Evolutionary conservation across 2,888 invertebrate species (phyloP).

Genomic region (Schizotus pectinicornis): DNA sequence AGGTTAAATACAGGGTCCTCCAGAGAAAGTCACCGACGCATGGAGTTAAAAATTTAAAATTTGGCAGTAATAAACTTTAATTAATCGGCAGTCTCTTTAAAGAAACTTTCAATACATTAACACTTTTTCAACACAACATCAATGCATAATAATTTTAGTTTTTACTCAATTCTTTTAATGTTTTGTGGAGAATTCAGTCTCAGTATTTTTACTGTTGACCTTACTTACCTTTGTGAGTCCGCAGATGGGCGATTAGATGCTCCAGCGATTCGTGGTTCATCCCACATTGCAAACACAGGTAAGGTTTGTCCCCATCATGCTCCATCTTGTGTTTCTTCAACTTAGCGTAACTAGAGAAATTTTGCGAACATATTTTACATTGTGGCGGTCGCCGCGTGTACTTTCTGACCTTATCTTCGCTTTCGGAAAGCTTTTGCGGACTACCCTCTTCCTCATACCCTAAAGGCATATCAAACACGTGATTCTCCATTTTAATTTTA

Average conservation of each 20-base stretch:
- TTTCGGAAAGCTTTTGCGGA: background rate
- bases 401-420: conserved; percentile 9
- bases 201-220: background rate
- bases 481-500: conserved; percentile 1
- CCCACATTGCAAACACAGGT: conserved; percentile 46
- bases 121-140: too few species aligned
- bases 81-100: too few species aligned
- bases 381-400: conserved; percentile 29
- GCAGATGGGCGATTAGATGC: conserved; percentile 50
- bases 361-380: conserved; percentile 52
- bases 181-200: conserved; percentile 3
- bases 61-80: too few species aligned
- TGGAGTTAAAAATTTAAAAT: too few species aligned
- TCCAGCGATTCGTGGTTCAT: conserved; percentile 44
- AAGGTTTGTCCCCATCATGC: conserved; percentile 46
- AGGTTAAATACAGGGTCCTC: too few species aligned
- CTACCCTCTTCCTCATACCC: background rate
- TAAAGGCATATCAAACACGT: conserved; percentile 1
- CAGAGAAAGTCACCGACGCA: too few species aligned
- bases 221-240: conserved; percentile 48
- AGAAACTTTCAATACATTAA: too few species aligned
- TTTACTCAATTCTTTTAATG: background rate
- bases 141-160: too few species aligned
- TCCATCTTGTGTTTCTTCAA: conserved; percentile 45
- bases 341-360: conserved; percentile 45